Evolutionary conservation across 2,113 vertebrate genomes (phyloP), one percentile per base, ranked within the genome.

Genomic region (Emydura subglobosa): DNA sequence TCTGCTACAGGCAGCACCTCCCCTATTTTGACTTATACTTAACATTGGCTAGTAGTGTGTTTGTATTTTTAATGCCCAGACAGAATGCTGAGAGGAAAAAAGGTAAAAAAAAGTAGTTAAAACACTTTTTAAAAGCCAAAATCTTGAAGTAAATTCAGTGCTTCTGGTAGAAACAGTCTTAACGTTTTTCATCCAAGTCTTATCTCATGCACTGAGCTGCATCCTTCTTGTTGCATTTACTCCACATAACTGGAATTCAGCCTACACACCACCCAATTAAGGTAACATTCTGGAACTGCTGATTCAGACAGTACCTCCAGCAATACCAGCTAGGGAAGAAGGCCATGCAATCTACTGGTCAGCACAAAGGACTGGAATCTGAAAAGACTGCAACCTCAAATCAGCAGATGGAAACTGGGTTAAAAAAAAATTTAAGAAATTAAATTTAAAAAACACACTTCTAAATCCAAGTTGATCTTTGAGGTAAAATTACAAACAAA

Each of bases 41-140:
- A 90, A 92, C 82, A 91, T 91, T 97, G 97, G 85, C 93, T 94
- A 76, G 94, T 83, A 89, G 90, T 92, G 93, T 88, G 72, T 74
- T 39, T 81, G 82, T 91, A 80, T 90, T 94, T 96, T 92, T 88
- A 95, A 93, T 95, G 96, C 90, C 91, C 82, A 94, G 93, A 90
- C 83, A 93, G 90, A 94, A 68, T 47, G 39, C 74, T 27, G 39
- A 88, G 47, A 27, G 24, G 4, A 27, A 39, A 49, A 2, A 5
- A 91, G 93, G 91, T 96, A 91, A 65, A 94, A 94, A 94, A 94
- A 84, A 47, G 61, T 57, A 50, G 24, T 44, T 91, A 79, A 88
- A 93, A 97, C 83, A 90, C 91, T 10, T 82, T 68, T 95, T 85
- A 93, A 93, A 94, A 95, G 82, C 86, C 84, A 87, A 31, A 72